Percentiles rank a stretch among this genome's conserved stretches.
phyloP scores from a whole-genome alignment of 2,888 invertebrate species.

The Andrena marginata region DNA sequence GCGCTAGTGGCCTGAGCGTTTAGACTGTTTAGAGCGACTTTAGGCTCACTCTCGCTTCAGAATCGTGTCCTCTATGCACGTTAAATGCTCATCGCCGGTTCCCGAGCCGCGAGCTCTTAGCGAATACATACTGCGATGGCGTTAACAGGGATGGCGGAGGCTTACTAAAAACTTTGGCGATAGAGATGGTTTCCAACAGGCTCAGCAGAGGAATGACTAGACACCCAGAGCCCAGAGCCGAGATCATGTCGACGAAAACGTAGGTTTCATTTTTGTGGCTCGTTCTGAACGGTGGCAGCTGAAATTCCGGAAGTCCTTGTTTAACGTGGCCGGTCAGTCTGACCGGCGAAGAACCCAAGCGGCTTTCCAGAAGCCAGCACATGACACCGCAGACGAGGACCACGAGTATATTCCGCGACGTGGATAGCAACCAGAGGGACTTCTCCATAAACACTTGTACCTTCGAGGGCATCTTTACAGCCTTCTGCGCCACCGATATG shows the following conservation, averaged over 20 bases:
- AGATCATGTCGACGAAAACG: slow-evolving; percentile 87
- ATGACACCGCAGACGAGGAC: slow-evolving; percentile 90
- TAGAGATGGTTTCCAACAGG: slow-evolving; percentile 90
- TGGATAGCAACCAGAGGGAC: slow-evolving; percentile 90
- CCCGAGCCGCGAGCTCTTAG: too few species aligned
- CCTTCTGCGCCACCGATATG: slow-evolving; percentile 85
- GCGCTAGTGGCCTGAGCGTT: too few species aligned
- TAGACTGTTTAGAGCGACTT: too few species aligned
- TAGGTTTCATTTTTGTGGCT: slow-evolving; percentile 87
- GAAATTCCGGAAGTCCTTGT: slow-evolving; percentile 89
- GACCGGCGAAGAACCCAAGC: slow-evolving; percentile 87
- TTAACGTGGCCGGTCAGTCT: slow-evolving; percentile 90
- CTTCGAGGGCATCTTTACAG: slow-evolving; percentile 84
- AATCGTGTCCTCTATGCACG: too few species aligned
- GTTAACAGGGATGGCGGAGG: slow-evolving; percentile 27
- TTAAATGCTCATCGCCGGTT: too few species aligned
- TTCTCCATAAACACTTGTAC: slow-evolving; percentile 86
- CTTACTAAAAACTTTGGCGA: slow-evolving; percentile 90
- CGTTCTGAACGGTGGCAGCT: slow-evolving; percentile 89
- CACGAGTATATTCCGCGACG: slow-evolving; percentile 91
- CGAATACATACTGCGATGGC: not conserved
- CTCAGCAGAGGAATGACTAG: slow-evolving; percentile 89
- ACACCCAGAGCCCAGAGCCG: slow-evolving; percentile 88
- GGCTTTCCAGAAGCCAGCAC: slow-evolving; percentile 88
- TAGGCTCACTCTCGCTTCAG: too few species aligned